These are phyloP conservation scores for Leiothrix lutea DNA, from an alignment of 2,113 vertebrate genomes.

Conservation along the genomic window DNA sequence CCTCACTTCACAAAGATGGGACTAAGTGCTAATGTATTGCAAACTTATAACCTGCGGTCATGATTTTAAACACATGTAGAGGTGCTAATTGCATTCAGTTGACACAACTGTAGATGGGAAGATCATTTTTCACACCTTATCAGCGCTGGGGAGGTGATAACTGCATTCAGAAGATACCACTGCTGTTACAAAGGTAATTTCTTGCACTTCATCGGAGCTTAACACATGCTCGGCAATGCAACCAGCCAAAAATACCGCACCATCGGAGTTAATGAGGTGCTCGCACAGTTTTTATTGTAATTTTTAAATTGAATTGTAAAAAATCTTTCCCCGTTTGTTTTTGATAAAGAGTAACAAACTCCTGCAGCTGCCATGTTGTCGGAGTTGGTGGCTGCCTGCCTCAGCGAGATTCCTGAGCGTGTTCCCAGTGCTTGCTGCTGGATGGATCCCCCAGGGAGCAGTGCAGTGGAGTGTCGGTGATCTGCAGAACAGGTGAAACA, in stretches of 20 bases:
- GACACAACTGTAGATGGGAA: slow-evolving; percentile 57
- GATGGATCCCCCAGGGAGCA: background rate
- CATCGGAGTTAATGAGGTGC: slow-evolving; percentile 42
- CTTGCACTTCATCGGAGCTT: slow-evolving; percentile 40
- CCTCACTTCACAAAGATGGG: slow-evolving; percentile 19
- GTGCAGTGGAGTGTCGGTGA: background rate
- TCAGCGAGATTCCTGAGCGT: rapidly evolving
- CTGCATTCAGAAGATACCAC: slow-evolving; percentile 49
- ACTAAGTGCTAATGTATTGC: slow-evolving; percentile 52
- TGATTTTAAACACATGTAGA: slow-evolving; percentile 64
- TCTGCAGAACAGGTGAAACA: background rate
- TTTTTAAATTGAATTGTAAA: background rate
- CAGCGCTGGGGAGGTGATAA: slow-evolving; percentile 46
- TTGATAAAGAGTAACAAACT: background rate
- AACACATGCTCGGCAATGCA: slow-evolving; percentile 38
- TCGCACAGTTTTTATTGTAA: background rate
- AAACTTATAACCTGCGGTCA: slow-evolving; percentile 39
- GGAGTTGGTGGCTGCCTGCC: background rate
- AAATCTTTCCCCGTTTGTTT: background rate
- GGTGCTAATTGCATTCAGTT: slow-evolving; percentile 68
- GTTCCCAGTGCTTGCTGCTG: background rate
- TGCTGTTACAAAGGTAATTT: slow-evolving; percentile 62
- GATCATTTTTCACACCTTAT: slow-evolving; percentile 66
- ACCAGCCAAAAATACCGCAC: slow-evolving; percentile 24
- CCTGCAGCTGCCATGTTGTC: background rate